phyloP scores from a whole-genome alignment of 92 coral and sea anemone species.

The Chrysogorgia sp. region DNA sequence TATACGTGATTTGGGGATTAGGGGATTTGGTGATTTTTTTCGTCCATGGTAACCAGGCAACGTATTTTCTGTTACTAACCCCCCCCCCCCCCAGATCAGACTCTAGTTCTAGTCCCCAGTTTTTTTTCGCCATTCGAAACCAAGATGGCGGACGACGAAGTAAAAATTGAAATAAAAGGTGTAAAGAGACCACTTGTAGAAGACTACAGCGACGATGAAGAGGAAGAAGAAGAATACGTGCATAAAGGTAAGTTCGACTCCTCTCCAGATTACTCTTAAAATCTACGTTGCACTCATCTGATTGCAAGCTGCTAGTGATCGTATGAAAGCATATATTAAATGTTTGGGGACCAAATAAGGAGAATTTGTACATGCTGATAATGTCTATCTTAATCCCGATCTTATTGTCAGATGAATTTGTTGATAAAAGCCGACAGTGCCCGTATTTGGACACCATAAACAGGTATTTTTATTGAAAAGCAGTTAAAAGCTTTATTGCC shows the following conservation, averaged over 20 bases:
- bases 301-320: not conserved
- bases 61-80: not conserved
- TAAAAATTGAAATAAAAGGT: slow-evolving; percentile 66
- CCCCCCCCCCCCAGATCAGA: no score
- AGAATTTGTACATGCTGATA: not conserved
- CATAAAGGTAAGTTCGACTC: slow-evolving; percentile 62
- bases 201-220: slow-evolving; percentile 98
- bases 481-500: not conserved
- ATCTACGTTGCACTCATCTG: not conserved
- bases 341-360: not conserved
- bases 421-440: slow-evolving; percentile 93
- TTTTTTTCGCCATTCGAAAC: not conserved
- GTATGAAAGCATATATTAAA: not conserved
- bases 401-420: slow-evolving; percentile 71
- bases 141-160: slow-evolving; percentile 79
- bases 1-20: no score
- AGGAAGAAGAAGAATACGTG: slow-evolving; percentile 86
- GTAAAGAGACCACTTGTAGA: slow-evolving; percentile 91
- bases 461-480: not conserved
- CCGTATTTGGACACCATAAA: slow-evolving; percentile 88
- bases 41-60: not conserved
- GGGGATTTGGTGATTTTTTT: no score
- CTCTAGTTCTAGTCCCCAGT: slow-evolving; percentile 10
- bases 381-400: not conserved
- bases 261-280: not conserved